These are phyloP conservation scores for Drosophila pseudoobscura DNA, from an alignment of 1,140 invertebrate genomes.

Conservation along the genomic window DNA sequence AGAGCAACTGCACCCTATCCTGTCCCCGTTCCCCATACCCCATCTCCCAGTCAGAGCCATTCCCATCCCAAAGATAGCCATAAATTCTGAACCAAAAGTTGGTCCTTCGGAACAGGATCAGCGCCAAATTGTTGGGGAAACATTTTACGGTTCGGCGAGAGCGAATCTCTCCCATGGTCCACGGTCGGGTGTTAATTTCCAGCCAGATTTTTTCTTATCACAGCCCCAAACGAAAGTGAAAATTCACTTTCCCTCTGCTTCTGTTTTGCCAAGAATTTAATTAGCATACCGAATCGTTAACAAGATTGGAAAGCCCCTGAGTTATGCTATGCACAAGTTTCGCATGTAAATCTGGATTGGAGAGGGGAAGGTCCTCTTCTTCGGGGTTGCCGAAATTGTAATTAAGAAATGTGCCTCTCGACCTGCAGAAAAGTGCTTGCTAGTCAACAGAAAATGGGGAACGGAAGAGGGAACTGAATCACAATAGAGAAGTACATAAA, in stretches of 20 bases:
- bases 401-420: conserved; percentile 19
- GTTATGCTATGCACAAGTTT: conserved; percentile 69
- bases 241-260: conserved; percentile 40
- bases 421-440: background rate
- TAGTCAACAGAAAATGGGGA: background rate
- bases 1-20: conserved; percentile 44
- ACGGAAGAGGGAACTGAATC: background rate
- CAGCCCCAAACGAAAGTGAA: conserved; percentile 47
- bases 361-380: background rate
- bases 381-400: background rate
- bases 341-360: conserved; percentile 6
- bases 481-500: background rate
- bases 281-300: conserved; percentile 76
- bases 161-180: conserved; percentile 35
- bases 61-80: conserved; percentile 6
- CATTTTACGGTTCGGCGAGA: conserved; percentile 65
- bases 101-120: conserved; percentile 40
- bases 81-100: conserved; percentile 61
- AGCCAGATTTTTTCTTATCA: conserved; percentile 50
- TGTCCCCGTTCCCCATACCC: conserved; percentile 3
- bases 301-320: conserved; percentile 70
- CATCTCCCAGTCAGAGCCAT: background rate
- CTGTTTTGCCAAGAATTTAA: conserved; percentile 72
- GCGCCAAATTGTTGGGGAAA: conserved; percentile 47
- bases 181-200: conserved; percentile 64